Evolutionary conservation across 1,140 invertebrate genomes (phyloP), one percentile per base, ranked within the genome.

Genomic region (Pomacea maculata): DNA sequence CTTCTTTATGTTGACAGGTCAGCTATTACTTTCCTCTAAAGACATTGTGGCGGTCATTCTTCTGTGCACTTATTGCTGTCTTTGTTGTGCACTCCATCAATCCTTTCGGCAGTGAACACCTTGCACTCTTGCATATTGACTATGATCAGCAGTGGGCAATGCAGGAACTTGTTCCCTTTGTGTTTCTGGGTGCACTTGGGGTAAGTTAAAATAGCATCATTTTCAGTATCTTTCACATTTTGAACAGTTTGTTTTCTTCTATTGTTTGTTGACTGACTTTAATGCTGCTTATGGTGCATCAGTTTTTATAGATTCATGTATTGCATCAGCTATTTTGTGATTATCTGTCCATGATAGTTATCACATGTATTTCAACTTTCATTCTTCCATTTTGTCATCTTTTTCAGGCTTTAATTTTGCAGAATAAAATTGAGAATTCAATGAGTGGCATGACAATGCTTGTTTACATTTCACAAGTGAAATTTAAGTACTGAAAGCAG

Each of bases 21-120:
- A 98, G 97, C 80, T 99, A 99, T 90, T 99, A 99, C 90, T 99
- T 99, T 89, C 99, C 98, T 1, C 90, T 99, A 89, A 99, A 99
- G 93, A 99, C 99, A 0, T 91, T 99, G 73, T 99, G 98, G 98
- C 93, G 99, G 63, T 99, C 98, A 12, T 99, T 99, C 92, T 99
- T 99, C 93, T 99, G 98, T 92, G 98, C 99, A 0, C 92, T 99
- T 80, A 97, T 99, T 72, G 98, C 98, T 10, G 98, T 98, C 10
- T 99, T 99, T 91, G 95, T 99, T 45, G 92, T 99, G 61, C 94
- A 97, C 79, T 97, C 97, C 3, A 98, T 99, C 87, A 99, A 99
- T 92, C 99, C 98, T 3, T 99, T 99, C 92, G 98, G 99, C 63
- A 99, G 99, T 90, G 98, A 99, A 91, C 98, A 99, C 91, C 96